These are phyloP conservation scores for Amphiura filiformis DNA, from an alignment of 35 echinoderm and acorn worm species.

Conservation along the genomic window DNA sequence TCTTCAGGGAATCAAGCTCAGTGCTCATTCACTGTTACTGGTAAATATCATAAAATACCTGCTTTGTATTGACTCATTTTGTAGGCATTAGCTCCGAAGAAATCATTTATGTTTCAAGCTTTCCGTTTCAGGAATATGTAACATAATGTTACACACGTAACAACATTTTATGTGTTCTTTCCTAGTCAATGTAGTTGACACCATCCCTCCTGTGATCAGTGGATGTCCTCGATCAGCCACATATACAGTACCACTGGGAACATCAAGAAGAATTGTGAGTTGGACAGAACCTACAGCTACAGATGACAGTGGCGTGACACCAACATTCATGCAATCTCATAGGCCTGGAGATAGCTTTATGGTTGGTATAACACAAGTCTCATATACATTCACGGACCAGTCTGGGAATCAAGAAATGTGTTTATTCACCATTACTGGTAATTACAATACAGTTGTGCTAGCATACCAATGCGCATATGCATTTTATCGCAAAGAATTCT, in stretches of 20 bases:
- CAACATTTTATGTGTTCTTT: too few relatives aligned
- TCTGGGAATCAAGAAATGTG: not conserved
- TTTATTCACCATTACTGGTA: not conserved
- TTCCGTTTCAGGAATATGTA: too few relatives aligned
- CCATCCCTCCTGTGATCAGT: not conserved
- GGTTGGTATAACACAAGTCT: not conserved
- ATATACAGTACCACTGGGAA: not conserved
- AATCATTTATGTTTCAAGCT: too few relatives aligned
- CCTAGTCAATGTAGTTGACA: not conserved
- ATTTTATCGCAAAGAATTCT: too few relatives aligned
- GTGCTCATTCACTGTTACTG: slow-evolving; percentile 63
- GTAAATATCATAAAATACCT: too few relatives aligned
- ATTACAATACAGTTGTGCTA: not conserved
- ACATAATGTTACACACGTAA: too few relatives aligned
- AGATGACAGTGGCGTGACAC: not conserved
- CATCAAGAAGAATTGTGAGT: not conserved
- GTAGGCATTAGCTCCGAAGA: too few relatives aligned
- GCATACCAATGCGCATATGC: not conserved
- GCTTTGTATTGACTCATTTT: too few relatives aligned
- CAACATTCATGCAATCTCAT: not conserved
- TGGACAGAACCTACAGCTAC: not conserved
- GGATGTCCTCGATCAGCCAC: not conserved
- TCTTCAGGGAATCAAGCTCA: slow-evolving; percentile 25
- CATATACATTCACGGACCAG: not conserved
- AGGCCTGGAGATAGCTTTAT: not conserved